Evolutionary conservation across 1,140 invertebrate species (phyloP), one percentile per base, ranked within the genome.

Genomic region (Euwallacea similis): DNA sequence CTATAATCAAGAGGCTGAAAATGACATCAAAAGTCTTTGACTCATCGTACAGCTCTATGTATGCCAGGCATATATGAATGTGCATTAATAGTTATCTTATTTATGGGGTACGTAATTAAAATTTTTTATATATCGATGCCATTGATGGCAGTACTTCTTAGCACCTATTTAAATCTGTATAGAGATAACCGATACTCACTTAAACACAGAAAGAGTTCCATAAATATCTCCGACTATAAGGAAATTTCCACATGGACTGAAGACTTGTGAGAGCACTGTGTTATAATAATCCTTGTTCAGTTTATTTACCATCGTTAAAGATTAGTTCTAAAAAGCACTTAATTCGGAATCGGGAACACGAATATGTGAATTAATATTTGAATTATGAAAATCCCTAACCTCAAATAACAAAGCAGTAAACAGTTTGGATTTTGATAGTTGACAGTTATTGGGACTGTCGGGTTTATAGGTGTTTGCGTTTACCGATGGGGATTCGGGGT

Each of bases 201-300:
- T 90, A 81, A 90, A 95, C 55, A 93, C 82, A 41, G 91, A 91
- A 47, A 97, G 86, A 77, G 91, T 87, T 15, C 94, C 93, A 82
- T 93, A 95, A 76, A 91, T 90, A 84, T 93, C 94, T 11, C 91
- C 93, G 69, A 90, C 89, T 64, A 92, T 84, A 42, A 97, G 85
- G 84, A 89, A 93, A 80, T 90, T 89, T 10, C 93, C 92, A 81
- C 92, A 93, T 0, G 89, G 88, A 7, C 93, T 95, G 83, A 93
- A 91, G 4, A 88, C 85, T 83, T 94, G 92, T 55, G 88, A 87
- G 73, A 93, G 84, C 41, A 95, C 86, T 55, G 91, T 93, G 56
- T 91, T 94, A 76, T 95, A 94, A 73, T 86, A 85, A 41, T 84
- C 81, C 79, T 89, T 89, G 62, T 75, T 77, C 54, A 77, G 13